Evolutionary conservation across 2,888 invertebrate species (phyloP), one percentile per base, ranked within the genome.

Genomic region (Phragmatobia fuliginosa): DNA sequence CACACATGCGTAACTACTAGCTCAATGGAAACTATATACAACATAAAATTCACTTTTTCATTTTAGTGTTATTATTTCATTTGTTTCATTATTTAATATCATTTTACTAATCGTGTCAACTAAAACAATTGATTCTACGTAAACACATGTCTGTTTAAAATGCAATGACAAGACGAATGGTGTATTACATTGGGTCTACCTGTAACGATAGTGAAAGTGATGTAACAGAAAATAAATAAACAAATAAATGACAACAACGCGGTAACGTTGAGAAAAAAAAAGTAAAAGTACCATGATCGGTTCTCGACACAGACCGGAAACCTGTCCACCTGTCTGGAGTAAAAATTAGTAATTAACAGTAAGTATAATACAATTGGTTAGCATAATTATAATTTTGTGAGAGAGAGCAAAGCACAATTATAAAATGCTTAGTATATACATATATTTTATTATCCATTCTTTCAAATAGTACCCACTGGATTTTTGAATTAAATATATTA

Each of bases 291-390:
- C 94, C 94, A 89, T 89, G 83, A 82, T 94, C 94, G 65, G 79
- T 79, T 71, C 90, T 85, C 68, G 94, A 80, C 71, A 94, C 93
- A 67, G 93, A 84, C 80, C 84, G 89, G 88, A 94, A 93, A 73
- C 92, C 94, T 83, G 93, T 85, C 93, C 94, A 92, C 77, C 77
- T 83, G 82, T 87, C 91, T 94, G 71, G 94, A 93, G 74, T 86
- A 92, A 92, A 93, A 93, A 91, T 91, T 90, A 87, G 86, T 85
- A 77, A 83, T 88, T 88, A 88, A 75, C 73, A 68, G 73, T 73
- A 71, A 61, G 45, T 67, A 72, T 11, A 70, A 65, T 62, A 58
- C 56, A 58, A 11, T 32, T 14, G n/a, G 64, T 71, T 65, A 68
- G 62, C 28, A 45, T 1, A 36, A 49, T 66, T 66, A 67, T 52